Conservation (phyloP, 2,797 vertebrate species). For the Rhincodon typus region DNA sequence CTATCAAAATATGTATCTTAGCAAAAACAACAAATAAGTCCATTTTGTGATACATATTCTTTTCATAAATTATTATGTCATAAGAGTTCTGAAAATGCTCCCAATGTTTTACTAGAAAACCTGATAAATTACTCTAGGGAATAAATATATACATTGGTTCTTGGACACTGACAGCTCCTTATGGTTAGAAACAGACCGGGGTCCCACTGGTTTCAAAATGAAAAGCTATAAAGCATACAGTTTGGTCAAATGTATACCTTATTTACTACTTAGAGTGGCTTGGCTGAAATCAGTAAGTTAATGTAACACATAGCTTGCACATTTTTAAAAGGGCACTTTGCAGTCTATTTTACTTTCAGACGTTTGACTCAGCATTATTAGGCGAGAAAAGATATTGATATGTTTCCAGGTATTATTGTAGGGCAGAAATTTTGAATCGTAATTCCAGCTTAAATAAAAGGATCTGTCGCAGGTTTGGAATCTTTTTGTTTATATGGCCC, state of each 20-base stretch:
- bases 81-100: background rate
- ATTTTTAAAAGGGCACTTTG: background rate
- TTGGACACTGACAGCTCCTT: background rate
- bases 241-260: background rate
- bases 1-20: background rate
- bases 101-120: background rate
- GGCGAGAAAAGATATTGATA: background rate
- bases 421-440: background rate
- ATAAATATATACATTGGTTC: constrained; percentile 9
- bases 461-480: too few relatives aligned
- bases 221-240: background rate
- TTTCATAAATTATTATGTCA: constrained; percentile 1
- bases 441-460: background rate
- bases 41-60: background rate
- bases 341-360: background rate
- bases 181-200: background rate
- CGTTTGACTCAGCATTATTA: background rate
- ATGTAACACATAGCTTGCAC: background rate
- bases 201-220: background rate
- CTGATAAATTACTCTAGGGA: background rate
- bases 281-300: background rate
- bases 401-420: background rate
- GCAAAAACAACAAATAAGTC: background rate
- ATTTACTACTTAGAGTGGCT: background rate
- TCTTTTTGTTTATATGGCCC: too few relatives aligned